Evolutionary conservation across 2,797 vertebrate genomes (phyloP).

Genomic region (Melopsittacus undulatus): DNA sequence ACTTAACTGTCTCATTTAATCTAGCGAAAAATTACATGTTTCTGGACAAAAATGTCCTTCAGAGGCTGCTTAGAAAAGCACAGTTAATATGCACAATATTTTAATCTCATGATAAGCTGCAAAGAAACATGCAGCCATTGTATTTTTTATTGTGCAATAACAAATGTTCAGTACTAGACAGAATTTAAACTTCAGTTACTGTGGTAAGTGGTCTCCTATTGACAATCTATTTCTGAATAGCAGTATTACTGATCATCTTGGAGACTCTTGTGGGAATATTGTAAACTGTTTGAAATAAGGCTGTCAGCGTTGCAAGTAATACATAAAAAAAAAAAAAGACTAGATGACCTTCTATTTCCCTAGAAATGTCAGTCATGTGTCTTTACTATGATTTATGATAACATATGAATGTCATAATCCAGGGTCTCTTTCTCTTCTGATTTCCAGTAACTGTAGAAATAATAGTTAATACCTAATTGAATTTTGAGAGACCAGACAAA

Average conservation of each 20-base stretch:
- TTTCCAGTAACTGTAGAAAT: conserved; percentile 8
- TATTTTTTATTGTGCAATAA: not conserved
- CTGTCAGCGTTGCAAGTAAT: not conserved
- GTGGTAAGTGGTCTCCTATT: not conserved
- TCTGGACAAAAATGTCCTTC: too few relatives aligned
- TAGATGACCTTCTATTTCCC: conserved; percentile 37
- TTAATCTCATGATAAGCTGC: not conserved
- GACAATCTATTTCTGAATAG: not conserved
- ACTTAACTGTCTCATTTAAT: not conserved
- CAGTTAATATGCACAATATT: not conserved
- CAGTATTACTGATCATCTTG: not conserved
- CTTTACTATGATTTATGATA: conserved; percentile 36
- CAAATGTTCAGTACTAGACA: not conserved
- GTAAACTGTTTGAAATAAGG: not conserved
- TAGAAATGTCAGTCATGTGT: conserved; percentile 16
- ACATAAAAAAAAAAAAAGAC: not conserved
- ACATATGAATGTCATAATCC: not conserved
- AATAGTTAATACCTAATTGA: not conserved
- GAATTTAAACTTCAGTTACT: not conserved
- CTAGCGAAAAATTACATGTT: not conserved
- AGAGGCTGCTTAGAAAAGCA: not conserved
- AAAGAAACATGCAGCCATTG: not conserved
- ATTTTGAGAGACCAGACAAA: conserved; percentile 15
- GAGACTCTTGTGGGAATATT: not conserved
- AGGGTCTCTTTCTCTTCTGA: conserved; percentile 7